These are phyloP conservation scores for Microtus montanus DNA, from an alignment of 2,113 vertebrate genomes.

Conservation along the genomic window DNA sequence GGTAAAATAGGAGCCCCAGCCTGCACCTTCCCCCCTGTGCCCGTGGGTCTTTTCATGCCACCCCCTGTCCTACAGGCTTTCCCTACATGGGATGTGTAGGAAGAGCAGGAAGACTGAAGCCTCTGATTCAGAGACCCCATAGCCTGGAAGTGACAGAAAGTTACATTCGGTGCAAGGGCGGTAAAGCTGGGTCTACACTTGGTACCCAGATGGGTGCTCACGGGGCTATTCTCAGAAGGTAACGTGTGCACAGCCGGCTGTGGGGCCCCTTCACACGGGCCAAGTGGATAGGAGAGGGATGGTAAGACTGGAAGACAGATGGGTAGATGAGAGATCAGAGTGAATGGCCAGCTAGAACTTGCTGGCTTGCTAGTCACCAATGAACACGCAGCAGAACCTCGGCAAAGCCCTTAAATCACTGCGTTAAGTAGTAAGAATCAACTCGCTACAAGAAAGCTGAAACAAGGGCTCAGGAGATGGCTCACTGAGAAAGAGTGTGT, in stretches of 20 bases:
- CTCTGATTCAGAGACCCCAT: not conserved
- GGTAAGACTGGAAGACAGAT: not conserved
- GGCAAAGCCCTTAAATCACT: not conserved
- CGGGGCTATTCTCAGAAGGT: not conserved
- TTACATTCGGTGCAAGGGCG: too few relatives aligned
- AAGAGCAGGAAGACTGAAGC: not conserved
- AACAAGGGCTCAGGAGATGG: not conserved
- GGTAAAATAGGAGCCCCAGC: not conserved
- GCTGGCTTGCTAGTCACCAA: not conserved
- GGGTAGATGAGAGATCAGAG: not conserved
- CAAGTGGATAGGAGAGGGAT: not conserved
- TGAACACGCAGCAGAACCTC: not conserved
- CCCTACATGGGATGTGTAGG: not conserved
- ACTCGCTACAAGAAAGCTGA: not conserved
- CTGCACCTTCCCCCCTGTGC: not conserved
- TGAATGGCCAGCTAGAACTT: not conserved
- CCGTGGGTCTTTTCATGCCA: not conserved
- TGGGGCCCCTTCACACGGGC: not conserved
- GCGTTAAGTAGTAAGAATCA: not conserved
- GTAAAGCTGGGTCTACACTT: not conserved
- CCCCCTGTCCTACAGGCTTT: not conserved
- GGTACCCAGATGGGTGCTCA: not conserved
- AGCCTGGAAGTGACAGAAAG: not conserved
- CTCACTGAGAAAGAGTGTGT: not conserved
- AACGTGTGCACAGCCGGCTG: not conserved